Evolutionary conservation across 2,797 vertebrate genomes (phyloP), one percentile per base, ranked within the genome.

Genomic region (Lepilemur septentrionalis): DNA sequence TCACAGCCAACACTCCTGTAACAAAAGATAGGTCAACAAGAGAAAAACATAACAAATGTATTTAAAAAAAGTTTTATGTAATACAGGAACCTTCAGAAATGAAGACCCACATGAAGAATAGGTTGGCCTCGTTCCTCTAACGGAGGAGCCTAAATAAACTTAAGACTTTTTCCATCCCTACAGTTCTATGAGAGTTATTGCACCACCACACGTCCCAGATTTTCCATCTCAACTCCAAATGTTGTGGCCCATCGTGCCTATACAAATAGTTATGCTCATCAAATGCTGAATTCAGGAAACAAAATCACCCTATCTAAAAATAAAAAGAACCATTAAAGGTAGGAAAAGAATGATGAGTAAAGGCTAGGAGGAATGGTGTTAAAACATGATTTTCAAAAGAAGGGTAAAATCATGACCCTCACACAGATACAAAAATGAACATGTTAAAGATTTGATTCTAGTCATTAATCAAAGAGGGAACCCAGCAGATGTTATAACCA

Each of bases 401-500:
- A 69, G 32, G 52, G 38, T 84, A 43, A 50, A 94, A 79, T 69
- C 50, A 63, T 87, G 80, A 79, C 55, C 41, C 12, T 87, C 63
- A 25, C 50, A 22, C 32, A 84, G 15, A 78, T 22, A 65, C 22
- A 82, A 92, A 91, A 92, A 87, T 50, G 35, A 84, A 57, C 52
- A 17, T 30, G 17, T n/a, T 59, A 69, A 93, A 87, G 76, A 67
- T 81, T 90, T 87, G 25, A 55, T 89, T 75, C 59, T 81, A 50
- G 35, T 79, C 89, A n/a, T 93, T 83, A 84, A 82, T 95, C 61
- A 89, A 87, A 83, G 59, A 63, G 1, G 11, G 20, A 88, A 75
- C 41, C 23, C 20, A 10, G 59, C 32, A 73, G 79, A 83, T 87
- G 55, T 63, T 70, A 63, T 15, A 80, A 32, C 63, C 7, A 1